A percentile compares a stretch with the other conserved stretches of the same genome.
Conservation (phyloP, 2,888 invertebrate species). For the Altica lythri region DNA sequence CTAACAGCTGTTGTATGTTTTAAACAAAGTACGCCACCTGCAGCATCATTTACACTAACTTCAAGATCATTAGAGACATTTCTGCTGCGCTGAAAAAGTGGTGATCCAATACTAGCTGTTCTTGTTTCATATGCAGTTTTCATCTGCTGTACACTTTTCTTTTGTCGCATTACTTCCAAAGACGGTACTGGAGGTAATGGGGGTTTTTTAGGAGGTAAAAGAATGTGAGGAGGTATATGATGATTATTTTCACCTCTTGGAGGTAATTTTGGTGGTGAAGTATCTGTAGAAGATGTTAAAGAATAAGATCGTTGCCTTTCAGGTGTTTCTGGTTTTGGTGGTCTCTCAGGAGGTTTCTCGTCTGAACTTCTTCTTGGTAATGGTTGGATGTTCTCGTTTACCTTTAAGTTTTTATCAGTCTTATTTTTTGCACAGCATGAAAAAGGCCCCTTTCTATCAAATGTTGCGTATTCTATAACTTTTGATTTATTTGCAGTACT, state of each 20-base stretch:
- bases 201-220: constrained; percentile 72
- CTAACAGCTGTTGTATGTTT: constrained; percentile 52
- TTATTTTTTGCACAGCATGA: constrained; percentile 71
- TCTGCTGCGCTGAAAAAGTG: constrained; percentile 65
- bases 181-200: constrained; percentile 73
- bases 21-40: constrained; percentile 30
- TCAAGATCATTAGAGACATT: constrained; percentile 66
- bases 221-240: constrained; percentile 60
- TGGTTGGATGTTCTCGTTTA: constrained; percentile 62
- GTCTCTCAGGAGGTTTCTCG: constrained; percentile 68
- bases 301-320: constrained; percentile 65
- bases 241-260: constrained; percentile 59
- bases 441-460: constrained; percentile 72
- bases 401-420: constrained; percentile 57
- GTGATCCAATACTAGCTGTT: constrained; percentile 68
- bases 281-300: constrained; percentile 48
- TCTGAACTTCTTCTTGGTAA: constrained; percentile 66
- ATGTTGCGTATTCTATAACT: constrained; percentile 73
- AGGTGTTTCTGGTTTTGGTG: constrained; percentile 65
- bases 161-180: constrained; percentile 64
- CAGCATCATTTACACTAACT: constrained; percentile 43
- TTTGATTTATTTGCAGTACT: constrained; percentile 55
- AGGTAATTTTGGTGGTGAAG: constrained; percentile 59
- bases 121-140: constrained; percentile 59
- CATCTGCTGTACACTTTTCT: constrained; percentile 52